A percentile compares a stretch with the other conserved stretches of the same genome.
Conservation (phyloP, 2,888 invertebrate species). For the Neoaliturus tenellus region DNA sequence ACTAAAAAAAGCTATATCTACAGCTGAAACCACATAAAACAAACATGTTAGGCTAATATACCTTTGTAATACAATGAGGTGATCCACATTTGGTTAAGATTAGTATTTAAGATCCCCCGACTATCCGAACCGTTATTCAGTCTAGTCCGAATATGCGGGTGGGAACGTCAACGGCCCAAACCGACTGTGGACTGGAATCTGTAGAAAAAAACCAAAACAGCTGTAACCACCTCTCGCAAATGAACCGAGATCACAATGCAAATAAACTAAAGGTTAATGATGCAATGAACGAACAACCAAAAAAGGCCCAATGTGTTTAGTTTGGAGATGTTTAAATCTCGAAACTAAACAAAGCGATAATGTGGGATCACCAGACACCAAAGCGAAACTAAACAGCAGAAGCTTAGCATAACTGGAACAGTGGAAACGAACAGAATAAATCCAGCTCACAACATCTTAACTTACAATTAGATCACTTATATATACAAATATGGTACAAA, state of each 20-base stretch:
- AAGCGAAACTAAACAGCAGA: conserved; percentile 38
- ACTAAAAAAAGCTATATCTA: too few species aligned
- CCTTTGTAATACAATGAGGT: conserved; percentile 23
- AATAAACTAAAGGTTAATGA: conserved; percentile 17
- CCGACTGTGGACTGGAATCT: conserved; percentile 64
- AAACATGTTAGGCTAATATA: conserved; percentile 21
- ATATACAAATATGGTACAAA: background rate
- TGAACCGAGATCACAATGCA: background rate
- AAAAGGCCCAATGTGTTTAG: conserved; percentile 43
- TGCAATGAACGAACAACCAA: conserved; percentile 35
- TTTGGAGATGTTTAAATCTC: conserved; percentile 2
- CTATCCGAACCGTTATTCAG: conserved; percentile 19
- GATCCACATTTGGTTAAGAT: conserved; percentile 42
- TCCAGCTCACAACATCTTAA: conserved; percentile 65
- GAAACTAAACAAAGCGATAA: conserved; percentile 52
- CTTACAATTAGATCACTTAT: conserved; percentile 1
- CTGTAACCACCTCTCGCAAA: too few species aligned
- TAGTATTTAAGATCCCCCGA: conserved; percentile 14
- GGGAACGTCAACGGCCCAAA: conserved; percentile 63
- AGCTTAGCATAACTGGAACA: conserved; percentile 33
- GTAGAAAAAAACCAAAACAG: conserved; percentile 53
- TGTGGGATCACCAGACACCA: conserved; percentile 52
- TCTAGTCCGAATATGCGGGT: conserved; percentile 62
- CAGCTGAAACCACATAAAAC: background rate
- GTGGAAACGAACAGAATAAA: conserved; percentile 58